Evolutionary conservation across 2,888 invertebrate genomes (phyloP).

Genomic region (Eugnorisma glareosa): DNA sequence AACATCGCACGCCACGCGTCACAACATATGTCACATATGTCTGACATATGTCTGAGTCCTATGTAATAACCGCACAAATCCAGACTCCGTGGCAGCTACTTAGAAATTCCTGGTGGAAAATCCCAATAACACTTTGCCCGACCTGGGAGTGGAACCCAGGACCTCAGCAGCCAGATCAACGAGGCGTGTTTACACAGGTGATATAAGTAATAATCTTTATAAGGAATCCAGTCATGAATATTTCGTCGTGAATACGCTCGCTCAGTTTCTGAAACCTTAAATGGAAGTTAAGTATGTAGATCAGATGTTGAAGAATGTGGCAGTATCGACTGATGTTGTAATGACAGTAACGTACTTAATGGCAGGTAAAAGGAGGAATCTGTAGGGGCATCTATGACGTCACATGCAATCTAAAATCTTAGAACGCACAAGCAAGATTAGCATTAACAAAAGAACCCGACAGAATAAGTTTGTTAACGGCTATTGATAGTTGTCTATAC

Average conservation of each 20-base stretch:
- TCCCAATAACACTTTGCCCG: background rate
- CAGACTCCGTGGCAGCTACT: background rate
- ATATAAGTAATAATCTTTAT: background rate
- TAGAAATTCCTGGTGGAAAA: background rate
- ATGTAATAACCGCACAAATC: background rate
- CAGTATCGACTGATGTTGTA: background rate
- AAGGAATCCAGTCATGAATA: background rate
- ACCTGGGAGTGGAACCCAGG: background rate
- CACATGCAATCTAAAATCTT: too few species aligned
- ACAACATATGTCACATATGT: too few species aligned
- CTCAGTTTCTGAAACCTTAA: background rate
- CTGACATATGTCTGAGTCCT: background rate
- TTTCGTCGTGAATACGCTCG: background rate
- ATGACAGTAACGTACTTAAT: background rate
- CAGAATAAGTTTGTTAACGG: too few species aligned
- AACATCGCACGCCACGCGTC: too few species aligned
- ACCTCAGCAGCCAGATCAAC: background rate
- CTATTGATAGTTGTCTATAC: too few species aligned
- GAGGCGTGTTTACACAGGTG: background rate
- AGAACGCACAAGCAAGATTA: too few species aligned
- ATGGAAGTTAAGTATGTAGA: background rate
- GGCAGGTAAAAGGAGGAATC: background rate
- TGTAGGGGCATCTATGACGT: background rate
- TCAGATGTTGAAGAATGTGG: constrained; percentile 3
- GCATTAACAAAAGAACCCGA: too few species aligned